These are phyloP conservation scores for Protaetia brevitarsis DNA, from an alignment of 1,140 invertebrate species.

Conservation along the genomic window DNA sequence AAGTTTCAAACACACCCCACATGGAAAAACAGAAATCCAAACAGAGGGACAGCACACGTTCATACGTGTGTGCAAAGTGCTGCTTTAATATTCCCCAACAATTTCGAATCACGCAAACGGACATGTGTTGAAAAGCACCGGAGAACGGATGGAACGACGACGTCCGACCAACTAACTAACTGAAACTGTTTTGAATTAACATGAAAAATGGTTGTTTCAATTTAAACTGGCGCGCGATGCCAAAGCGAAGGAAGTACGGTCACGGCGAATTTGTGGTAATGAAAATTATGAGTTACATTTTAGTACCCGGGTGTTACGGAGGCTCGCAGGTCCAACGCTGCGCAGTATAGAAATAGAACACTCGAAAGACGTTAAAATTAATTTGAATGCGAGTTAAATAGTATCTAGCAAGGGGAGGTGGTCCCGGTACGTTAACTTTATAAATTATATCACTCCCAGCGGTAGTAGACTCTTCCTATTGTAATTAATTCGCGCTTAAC, in stretches of 20 bases:
- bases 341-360: conserved; percentile 26
- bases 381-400: conserved; percentile 9
- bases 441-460: background rate
- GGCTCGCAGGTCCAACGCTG: conserved; percentile 20
- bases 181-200: conserved; percentile 36
- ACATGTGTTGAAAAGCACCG: conserved; percentile 10
- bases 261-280: conserved; percentile 32
- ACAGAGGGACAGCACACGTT: background rate
- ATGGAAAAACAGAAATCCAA: background rate
- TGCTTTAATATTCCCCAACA: background rate
- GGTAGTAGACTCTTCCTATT: background rate
- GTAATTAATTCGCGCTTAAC: background rate
- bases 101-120: background rate
- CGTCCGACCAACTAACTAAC: conserved; percentile 9
- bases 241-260: conserved; percentile 32
- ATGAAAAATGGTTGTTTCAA: conserved; percentile 34
- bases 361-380: conserved; percentile 18
- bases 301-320: conserved; percentile 27
- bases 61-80: background rate
- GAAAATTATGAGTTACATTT: conserved; percentile 33
- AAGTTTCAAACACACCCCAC: background rate
- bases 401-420: background rate
- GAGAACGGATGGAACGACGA: background rate
- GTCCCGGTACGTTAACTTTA: background rate
- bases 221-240: conserved; percentile 28